These are phyloP conservation scores for Kradibia gibbosae DNA, from an alignment of 1,140 invertebrate species.

Conservation along the genomic window DNA sequence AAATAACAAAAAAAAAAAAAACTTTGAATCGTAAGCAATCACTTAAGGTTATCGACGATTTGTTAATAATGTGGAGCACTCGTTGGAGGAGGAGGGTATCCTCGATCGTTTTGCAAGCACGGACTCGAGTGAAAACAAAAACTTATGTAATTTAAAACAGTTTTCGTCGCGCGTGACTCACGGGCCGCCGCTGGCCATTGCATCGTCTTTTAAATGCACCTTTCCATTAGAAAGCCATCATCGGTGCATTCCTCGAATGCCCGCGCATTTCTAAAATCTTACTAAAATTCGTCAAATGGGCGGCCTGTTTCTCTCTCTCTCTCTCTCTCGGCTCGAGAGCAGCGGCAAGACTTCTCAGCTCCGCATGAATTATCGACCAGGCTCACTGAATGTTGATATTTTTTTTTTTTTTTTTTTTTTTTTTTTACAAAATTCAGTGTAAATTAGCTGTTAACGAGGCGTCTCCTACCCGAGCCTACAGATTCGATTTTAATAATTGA, in stretches of 20 bases:
- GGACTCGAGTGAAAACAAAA: constrained; percentile 19
- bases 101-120: not conserved
- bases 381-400: too few relatives aligned
- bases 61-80: constrained; percentile 28
- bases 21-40: not conserved
- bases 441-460: not conserved
- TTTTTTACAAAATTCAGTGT: too few relatives aligned
- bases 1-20: not conserved
- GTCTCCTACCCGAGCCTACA: not conserved
- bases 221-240: constrained; percentile 28
- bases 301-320: too few relatives aligned
- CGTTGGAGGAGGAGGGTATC: not conserved
- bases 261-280: not conserved
- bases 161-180: constrained; percentile 33
- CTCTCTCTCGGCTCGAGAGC: too few relatives aligned
- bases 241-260: constrained; percentile 10
- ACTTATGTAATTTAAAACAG: constrained; percentile 27
- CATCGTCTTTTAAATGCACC: constrained; percentile 2
- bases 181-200: not conserved
- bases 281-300: too few relatives aligned
- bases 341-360: too few relatives aligned
- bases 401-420: too few relatives aligned
- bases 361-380: too few relatives aligned
- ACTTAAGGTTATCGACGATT: constrained; percentile 9
- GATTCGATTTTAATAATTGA: not conserved